Conservation (phyloP, 2,888 invertebrate genomes). For the Gymnoscelis rufifasciata region DNA sequence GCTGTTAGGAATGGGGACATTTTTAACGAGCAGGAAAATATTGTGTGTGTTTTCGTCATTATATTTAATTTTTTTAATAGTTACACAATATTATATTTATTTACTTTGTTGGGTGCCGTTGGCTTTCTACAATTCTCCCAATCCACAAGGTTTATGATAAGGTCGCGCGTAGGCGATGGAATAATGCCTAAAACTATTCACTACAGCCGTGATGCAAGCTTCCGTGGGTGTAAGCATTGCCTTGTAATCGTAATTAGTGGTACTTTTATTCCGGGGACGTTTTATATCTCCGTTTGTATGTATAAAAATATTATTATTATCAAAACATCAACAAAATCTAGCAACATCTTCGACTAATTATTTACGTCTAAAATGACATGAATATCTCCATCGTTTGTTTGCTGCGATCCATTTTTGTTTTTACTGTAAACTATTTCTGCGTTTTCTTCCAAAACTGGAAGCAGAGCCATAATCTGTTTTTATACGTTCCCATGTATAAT, state of each 20-base stretch:
- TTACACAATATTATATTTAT: no score
- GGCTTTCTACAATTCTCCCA: constrained; percentile 10
- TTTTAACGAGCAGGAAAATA: background rate
- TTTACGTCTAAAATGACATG: background rate
- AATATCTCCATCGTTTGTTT: background rate
- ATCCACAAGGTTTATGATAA: constrained; percentile 21
- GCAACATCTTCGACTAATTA: no score
- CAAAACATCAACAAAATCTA: no score
- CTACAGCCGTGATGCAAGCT: constrained; percentile 25
- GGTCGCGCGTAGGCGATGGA: constrained; percentile 22
- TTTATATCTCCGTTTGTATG: constrained; percentile 9
- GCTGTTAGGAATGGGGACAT: constrained; percentile 24
- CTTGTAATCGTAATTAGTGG: constrained; percentile 25
- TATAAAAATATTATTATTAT: no score
- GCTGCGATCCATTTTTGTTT: background rate
- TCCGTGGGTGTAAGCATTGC: constrained; percentile 26
- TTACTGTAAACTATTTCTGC: constrained; percentile 6
- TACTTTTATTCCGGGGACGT: constrained; percentile 29
- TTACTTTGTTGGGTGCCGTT: background rate
- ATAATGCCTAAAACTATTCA: constrained; percentile 11
- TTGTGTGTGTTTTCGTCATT: background rate
- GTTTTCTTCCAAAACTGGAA: constrained; percentile 11
- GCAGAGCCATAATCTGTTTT: constrained; percentile 17
- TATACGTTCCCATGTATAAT: constrained; percentile 21
- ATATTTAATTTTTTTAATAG: no score